These are phyloP conservation scores for Peromyscus attwateri DNA, from an alignment of 2,797 vertebrate genomes.

Conservation along the genomic window DNA sequence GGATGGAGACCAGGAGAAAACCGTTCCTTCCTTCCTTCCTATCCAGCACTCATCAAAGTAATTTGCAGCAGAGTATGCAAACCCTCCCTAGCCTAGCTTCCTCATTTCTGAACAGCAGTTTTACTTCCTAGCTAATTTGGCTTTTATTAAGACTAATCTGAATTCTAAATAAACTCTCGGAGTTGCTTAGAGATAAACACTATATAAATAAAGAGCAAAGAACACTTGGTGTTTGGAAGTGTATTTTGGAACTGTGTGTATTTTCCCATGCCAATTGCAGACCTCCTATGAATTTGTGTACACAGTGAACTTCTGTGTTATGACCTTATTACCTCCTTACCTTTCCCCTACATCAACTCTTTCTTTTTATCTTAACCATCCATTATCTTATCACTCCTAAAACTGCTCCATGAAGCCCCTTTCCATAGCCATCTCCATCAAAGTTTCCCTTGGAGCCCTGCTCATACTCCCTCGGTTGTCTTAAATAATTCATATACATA, in stretches of 20 bases:
- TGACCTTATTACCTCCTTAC: not conserved
- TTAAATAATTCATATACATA: constrained; percentile 61
- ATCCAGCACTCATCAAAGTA: not conserved
- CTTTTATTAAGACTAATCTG: constrained; percentile 57
- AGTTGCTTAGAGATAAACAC: constrained; percentile 39
- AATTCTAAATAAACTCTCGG: constrained; percentile 58
- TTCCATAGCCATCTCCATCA: not conserved
- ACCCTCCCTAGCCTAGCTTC: not conserved
- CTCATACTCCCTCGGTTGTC: constrained; percentile 18
- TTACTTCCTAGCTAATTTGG: constrained; percentile 58
- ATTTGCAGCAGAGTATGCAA: constrained; percentile 24
- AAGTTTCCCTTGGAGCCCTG: not conserved
- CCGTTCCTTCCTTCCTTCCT: not conserved
- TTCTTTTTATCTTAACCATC: not conserved
- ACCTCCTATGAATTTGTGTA: not conserved
- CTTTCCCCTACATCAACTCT: not conserved
- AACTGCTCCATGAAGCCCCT: not conserved
- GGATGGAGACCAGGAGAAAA: not conserved
- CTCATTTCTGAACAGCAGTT: not conserved
- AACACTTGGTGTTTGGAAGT: not conserved
- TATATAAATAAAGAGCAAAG: constrained; percentile 46
- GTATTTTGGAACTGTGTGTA: not conserved
- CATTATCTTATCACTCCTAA: constrained; percentile 15
- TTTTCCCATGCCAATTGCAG: not conserved
- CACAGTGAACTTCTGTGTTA: not conserved